Evolutionary conservation across 2,888 invertebrate species (phyloP).

Genomic region (Oscheius onirici): DNA sequence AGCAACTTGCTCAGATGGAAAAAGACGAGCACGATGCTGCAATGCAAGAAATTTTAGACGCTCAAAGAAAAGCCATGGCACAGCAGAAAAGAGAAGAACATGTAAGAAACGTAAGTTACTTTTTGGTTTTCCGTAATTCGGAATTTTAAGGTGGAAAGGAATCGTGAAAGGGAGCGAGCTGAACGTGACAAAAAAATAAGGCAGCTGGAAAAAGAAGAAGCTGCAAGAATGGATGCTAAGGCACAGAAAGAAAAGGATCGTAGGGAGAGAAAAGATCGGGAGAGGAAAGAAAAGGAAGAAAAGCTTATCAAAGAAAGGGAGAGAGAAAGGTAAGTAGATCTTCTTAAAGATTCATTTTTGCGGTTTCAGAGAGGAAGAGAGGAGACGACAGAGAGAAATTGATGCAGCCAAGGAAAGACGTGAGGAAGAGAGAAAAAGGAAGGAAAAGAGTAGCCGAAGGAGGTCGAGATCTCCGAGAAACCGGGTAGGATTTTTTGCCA

Average conservation of each 20-base stretch:
- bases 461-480: not conserved
- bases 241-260: not conserved
- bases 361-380: not conserved
- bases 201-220: not conserved
- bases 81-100: constrained; percentile 7
- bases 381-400: not conserved
- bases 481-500: too few species aligned
- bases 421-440: not conserved
- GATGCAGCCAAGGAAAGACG: not conserved
- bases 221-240: too few species aligned
- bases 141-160: not conserved
- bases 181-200: not conserved
- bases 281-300: constrained; percentile 7
- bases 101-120: not conserved
- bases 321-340: not conserved
- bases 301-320: not conserved
- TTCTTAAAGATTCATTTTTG: not conserved
- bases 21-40: not conserved
- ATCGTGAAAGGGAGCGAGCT: not conserved
- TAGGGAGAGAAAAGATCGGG: not conserved
- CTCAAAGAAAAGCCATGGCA: constrained; percentile 4
- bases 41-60: not conserved
- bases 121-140: not conserved
- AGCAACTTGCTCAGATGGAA: not conserved
- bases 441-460: not conserved